Base-by-base conservation (phyloP, 2,888 invertebrate genomes). In the Seira musarum region DNA sequence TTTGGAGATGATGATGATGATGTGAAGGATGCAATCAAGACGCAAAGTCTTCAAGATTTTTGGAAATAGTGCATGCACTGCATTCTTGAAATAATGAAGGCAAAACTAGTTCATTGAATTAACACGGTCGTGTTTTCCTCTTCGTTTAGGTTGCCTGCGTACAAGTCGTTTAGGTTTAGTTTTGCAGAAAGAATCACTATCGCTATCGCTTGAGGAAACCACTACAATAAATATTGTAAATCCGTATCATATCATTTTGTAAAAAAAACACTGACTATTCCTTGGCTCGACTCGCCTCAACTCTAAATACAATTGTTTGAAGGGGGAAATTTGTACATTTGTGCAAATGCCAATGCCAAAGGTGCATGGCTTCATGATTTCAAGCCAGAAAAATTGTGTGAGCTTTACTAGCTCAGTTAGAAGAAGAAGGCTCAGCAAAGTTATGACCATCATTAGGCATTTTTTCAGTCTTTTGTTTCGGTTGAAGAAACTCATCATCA, bases 401-500 rank as follows among this genome's bases (percentile, higher is more conserved):
- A 17, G 53, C 53, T 53, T 30, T 53, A 53, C 17, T 30, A 30
- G 53, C 53, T 53, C 53, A 53, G 17, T 2, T 2, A 30, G 8
- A 30, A 30, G 30, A n/a, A n/a, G n/a, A 66, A 66, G 49, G 30
- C 57, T 40, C 66, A 61, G 66, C 8, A 8, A 74, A 74, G 67
- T 74, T 74, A 74, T 74, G 67, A 61, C 35, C 60, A 74, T 74
- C 74, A 66, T 74, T 74, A 67, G 61, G 24, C 30, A 61, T 46
- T 73, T 65, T 74, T 74, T 67, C 67, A 53, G 67, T 70, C 69
- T 77, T 77, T 77, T 77, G 77, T 78, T 71, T 71, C 78, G 78
- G 78, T 78, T 78, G 78, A 78, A 78, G 66, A 66, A 78, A 78
- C 78, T 77, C 77, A 77, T 77, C 70, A 77, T 77, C 30, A 68